Evolutionary conservation across 2,113 vertebrate species (phyloP), one percentile per base, ranked within the genome.

Genomic region (Tenrec ecaudatus): DNA sequence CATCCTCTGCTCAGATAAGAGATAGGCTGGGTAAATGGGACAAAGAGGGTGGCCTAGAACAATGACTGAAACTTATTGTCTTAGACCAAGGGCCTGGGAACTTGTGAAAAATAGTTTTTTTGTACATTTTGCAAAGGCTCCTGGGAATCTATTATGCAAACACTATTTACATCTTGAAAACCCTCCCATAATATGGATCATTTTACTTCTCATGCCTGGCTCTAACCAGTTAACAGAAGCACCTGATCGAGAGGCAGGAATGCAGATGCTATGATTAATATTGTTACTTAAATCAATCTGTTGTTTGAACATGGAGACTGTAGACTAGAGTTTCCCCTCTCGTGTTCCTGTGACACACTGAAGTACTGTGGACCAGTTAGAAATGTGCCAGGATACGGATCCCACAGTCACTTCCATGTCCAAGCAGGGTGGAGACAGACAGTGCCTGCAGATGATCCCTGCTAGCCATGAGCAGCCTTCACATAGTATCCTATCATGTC

Each of bases 1-100:
- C 27, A 40, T 84, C 75, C 20, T 79, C 68, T 47, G 40, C 27
- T 57, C 4, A 15, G 29, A 3, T 6, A 68, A 40, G 22, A 22
- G 38, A 20, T 29, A 66, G 66, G 36, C 16, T 78, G 85, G 79
- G 38, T 38, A 17, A 17, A 19, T 81, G 27, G 6, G 6, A 22
- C 57, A 10, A n/a, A 1, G 31, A 77, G 27, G 33, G 11, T 38
- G 11, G 23, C 16, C 27, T 33, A 69, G 27, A 92, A 1, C 20
- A 76, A 17, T 79, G 36, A 82, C 69, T 85, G 90, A 94, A 75
- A 10, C 79, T 47, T 85, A 19, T 23, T 25, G 89, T 93, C 29
- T 43, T 73, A 75, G 40, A 15, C n/a, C 23, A 64, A 77, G 22
- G 77, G 76, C 20, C 86, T 77, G 69, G 27, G 64, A 79, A 6